These are phyloP conservation scores for Tethya wilhelma DNA, from an alignment of 37 sponge, comb jelly and placozoan species.

Conservation along the genomic window DNA sequence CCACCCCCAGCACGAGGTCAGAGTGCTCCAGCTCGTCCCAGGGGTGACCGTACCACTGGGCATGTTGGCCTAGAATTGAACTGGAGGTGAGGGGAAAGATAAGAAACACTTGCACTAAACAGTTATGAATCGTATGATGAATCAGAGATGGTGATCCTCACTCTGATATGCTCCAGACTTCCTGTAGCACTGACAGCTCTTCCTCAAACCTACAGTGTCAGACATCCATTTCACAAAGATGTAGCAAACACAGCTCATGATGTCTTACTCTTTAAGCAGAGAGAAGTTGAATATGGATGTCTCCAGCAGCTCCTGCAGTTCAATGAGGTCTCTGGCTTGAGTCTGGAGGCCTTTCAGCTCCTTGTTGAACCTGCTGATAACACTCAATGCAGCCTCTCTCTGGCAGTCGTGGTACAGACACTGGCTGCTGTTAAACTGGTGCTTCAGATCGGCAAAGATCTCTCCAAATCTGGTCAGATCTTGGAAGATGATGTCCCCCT, in stretches of 20 bases:
- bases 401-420: constrained; percentile 37
- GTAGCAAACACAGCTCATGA: neutral
- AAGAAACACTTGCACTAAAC: neutral
- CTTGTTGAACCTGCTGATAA: constrained; percentile 13
- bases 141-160: constrained; percentile 21
- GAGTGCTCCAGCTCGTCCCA: constrained; percentile 53
- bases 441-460: constrained; percentile 19
- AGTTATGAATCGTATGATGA: neutral
- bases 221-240: neutral
- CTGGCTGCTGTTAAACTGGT: constrained; percentile 18
- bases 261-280: constrained; percentile 72
- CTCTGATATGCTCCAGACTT: constrained; percentile 51
- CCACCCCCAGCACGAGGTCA: constrained; percentile 30
- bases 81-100: constrained; percentile 17
- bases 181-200: constrained; percentile 37
- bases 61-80: constrained; percentile 25
- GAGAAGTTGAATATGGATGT: constrained; percentile 83
- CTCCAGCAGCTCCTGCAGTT: constrained; percentile 92
- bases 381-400: constrained; percentile 8
- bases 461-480: constrained; percentile 60
- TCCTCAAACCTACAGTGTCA: constrained; percentile 55
- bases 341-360: constrained; percentile 28
- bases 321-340: constrained; percentile 71
- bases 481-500: constrained; percentile 41
- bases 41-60: constrained; percentile 32